Percentiles rank a stretch among this genome's conserved stretches.
Conservation (phyloP, 1,140 invertebrate genomes). For the Pectinophora gossypiella region DNA sequence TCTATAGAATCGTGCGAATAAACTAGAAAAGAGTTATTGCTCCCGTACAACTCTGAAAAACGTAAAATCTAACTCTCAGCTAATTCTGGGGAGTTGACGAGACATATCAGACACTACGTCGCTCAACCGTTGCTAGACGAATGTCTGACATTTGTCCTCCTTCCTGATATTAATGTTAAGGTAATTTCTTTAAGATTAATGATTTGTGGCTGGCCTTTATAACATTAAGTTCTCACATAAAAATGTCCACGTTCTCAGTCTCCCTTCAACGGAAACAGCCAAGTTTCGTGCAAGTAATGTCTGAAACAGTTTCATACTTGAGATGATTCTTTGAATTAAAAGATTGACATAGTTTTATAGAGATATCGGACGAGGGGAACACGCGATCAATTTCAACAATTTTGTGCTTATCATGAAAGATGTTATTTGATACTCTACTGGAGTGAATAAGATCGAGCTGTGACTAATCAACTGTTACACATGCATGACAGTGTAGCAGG, state of each 20-base stretch:
- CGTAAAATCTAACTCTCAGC: background rate
- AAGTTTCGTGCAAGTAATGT: background rate
- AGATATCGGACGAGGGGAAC: background rate
- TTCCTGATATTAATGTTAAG: background rate
- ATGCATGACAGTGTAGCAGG: conserved; percentile 21
- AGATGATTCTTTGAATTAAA: background rate
- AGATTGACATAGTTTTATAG: background rate
- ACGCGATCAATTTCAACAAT: background rate
- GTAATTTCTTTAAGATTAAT: background rate
- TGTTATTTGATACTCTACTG: too few species aligned
- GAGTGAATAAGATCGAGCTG: background rate
- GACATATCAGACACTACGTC: background rate
- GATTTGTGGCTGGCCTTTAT: background rate
- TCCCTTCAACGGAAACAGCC: background rate
- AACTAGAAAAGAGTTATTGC: too few species aligned
- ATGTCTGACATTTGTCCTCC: background rate
- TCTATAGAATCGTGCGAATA: too few species aligned
- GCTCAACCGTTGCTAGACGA: background rate
- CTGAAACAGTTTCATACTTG: background rate
- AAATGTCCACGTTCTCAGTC: too few species aligned
- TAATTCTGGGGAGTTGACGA: background rate
- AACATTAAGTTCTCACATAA: background rate
- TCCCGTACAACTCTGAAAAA: too few species aligned
- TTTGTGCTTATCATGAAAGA: too few species aligned
- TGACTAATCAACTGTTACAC: conserved; percentile 15